Base-by-base conservation (phyloP, 92 coral and sea anemone species). In the Diadumene lineata region DNA sequence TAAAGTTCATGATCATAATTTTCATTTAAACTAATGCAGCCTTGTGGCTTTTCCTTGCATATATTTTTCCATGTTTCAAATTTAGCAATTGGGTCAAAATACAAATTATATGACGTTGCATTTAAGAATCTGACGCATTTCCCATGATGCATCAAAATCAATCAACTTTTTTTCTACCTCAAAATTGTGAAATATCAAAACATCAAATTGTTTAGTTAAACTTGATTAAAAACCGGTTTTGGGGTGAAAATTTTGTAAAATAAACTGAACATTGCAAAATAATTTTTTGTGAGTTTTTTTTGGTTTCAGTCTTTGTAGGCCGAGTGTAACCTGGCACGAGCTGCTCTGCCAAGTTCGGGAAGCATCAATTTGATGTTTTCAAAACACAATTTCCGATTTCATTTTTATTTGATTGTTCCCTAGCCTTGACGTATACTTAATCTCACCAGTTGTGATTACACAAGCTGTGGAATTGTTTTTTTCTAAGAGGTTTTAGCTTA, bases 341-440 rank as follows among this genome's bases (percentile, higher is more conserved):
- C 21, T 13, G 26, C 31, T 56, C 50, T 56, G 63, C 74, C 53
- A 57, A 56, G 29, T 64, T 31, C 43, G 55, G 44, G 46, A 76
- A 58, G 57, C 79, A 43, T 28, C 62, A 50, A 51, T n/a, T n/a
- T 17, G 50, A 78, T 78, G 82, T 78, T 78, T 78, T 78, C 66
- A 78, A 78, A 78, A 78, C 69, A 78, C 56, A 56, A 78, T 68
- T 78, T 78, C 82, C 82, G 74, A 78, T 78, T 78, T 78, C 82
- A 75, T 66, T 78, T 78, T 69, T 56, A 30, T 78, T 78, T 56
- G 50, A 34, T 68, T 44, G 25, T 68, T 67, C 57, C 56, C 50
- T 53, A 33, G 25, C 67, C 44, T 58, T 69, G 58, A 68, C 56
- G 74, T 31, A 43, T 57, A 34, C 46, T 57, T 15, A 23, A 55